Base-by-base conservation (phyloP, 2,113 vertebrate species). In the Corynorhinus townsendii region DNA sequence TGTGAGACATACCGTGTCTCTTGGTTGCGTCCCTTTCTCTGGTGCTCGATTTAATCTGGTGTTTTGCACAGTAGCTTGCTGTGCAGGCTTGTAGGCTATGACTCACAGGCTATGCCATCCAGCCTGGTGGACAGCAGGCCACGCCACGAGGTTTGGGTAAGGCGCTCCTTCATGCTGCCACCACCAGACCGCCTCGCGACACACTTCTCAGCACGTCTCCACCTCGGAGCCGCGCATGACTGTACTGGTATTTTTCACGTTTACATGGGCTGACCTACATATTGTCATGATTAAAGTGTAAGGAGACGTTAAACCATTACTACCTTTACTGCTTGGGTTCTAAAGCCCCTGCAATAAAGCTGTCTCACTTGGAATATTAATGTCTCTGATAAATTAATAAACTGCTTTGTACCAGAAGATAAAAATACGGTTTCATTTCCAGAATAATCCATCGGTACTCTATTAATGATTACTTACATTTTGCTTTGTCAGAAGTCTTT, bases 281-380 rank as follows among this genome's bases (percentile, higher is more conserved):
- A 47, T 22, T 30, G 33, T 45, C 68, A 47, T 33, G 81, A 64
- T 43, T 84, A 75, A 89, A 89, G 76, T 59, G 28, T 81, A 96
- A 93, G 35, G 77, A 96, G 59, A 96, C 90, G 92, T 96, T 80
- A 96, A 90, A 66, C 64, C 56, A 86, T 45, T 66, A 88, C 40
- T 83, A 76, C 71, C 68, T 95, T 96, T 94, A 95, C 52, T 88
- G 75, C 90, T 49, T 90, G 11, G 1, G 56, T 87, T 94, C 40
- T 40, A 88, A 35, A 89, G 68, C 73, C 59, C 35, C 72, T 79
- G 90, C 64, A 93, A 96, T 97, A 98, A 96, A 97, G 47, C 92
- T 95, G 96, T 96, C 97, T 93, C 89, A 30, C 86, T 71, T 69
- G 45, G 45, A 92, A 94, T 95, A 93, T 94, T 95, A 96, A 97